Conservation (phyloP, 2,113 vertebrate species). For the Panthera tigris region DNA sequence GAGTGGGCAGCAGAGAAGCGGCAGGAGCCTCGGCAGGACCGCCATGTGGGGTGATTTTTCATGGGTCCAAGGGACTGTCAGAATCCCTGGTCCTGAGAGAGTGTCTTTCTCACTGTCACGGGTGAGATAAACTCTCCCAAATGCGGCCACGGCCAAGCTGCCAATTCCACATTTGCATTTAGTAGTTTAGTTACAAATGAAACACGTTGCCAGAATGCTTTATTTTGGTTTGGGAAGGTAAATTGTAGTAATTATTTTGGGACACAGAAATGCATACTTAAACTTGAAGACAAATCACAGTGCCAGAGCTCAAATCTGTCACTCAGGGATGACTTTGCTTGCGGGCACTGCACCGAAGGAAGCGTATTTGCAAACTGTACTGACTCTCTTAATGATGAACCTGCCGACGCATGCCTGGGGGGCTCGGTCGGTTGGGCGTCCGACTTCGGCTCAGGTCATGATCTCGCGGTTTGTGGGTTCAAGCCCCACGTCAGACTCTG, state of each 20-base stretch:
- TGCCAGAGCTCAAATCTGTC: neutral
- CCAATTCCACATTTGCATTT: conserved; percentile 78
- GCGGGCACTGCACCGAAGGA: rapidly evolving
- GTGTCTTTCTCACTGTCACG: conserved; percentile 79
- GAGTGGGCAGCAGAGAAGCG: neutral
- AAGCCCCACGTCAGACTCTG: too few relatives aligned
- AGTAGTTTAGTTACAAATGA: conserved; percentile 64
- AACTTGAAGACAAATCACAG: neutral
- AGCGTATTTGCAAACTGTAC: neutral
- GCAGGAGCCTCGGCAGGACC: conserved; percentile 60
- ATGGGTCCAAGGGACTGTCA: conserved; percentile 77
- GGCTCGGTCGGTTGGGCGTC: too few relatives aligned
- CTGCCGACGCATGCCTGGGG: rapidly evolving
- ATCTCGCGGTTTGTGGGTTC: too few relatives aligned
- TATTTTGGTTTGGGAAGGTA: conserved; percentile 63
- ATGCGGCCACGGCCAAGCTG: conserved; percentile 71
- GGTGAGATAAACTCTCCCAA: conserved; percentile 81
- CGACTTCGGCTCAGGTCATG: too few relatives aligned
- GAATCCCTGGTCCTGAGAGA: conserved; percentile 80
- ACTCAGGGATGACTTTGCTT: neutral
- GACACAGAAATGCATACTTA: neutral
- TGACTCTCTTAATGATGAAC: rapidly evolving
- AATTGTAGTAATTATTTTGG: conserved; percentile 60
- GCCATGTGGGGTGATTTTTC: conserved; percentile 76
- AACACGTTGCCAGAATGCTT: conserved; percentile 41